Conservation (phyloP, 2,888 invertebrate species). For the Leucozona laternaria region DNA sequence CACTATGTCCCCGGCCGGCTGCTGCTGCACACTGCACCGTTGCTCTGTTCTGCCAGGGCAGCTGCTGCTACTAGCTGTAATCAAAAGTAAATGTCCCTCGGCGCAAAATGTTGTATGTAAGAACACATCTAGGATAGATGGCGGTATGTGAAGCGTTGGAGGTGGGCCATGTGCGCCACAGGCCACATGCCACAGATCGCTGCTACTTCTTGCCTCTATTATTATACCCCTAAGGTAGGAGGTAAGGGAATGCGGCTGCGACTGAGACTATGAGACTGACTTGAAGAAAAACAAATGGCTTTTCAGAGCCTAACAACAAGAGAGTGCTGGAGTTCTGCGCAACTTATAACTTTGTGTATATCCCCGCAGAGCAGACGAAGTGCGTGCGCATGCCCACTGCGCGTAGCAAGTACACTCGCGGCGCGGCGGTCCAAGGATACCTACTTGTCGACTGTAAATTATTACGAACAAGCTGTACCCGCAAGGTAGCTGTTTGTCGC, state of each 20-base stretch:
- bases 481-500: conserved; percentile 82
- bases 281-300: conserved; percentile 69
- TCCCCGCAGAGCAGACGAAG: conserved; percentile 65
- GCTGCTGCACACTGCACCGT: not conserved
- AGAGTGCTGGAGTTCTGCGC: conserved; percentile 29
- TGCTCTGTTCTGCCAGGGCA: not conserved
- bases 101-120: conserved; percentile 58
- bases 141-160: conserved; percentile 15
- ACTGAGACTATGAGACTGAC: conserved; percentile 3
- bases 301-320: conserved; percentile 65
- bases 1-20: not conserved
- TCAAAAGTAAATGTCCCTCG: conserved; percentile 69
- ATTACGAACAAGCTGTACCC: conserved; percentile 82
- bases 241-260: not conserved
- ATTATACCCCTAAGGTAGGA: conserved; percentile 26
- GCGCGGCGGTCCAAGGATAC: conserved; percentile 76
- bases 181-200: conserved; percentile 39
- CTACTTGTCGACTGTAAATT: conserved; percentile 81
- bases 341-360: conserved; percentile 36
- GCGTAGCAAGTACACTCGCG: conserved; percentile 50
- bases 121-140: conserved; percentile 62
- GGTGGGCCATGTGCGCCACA: conserved; percentile 37
- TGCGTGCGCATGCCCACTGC: conserved; percentile 70
- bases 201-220: conserved; percentile 36
- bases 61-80: conserved; percentile 35